Conservation (phyloP, 2,113 vertebrate genomes). For the Pagrus major region DNA sequence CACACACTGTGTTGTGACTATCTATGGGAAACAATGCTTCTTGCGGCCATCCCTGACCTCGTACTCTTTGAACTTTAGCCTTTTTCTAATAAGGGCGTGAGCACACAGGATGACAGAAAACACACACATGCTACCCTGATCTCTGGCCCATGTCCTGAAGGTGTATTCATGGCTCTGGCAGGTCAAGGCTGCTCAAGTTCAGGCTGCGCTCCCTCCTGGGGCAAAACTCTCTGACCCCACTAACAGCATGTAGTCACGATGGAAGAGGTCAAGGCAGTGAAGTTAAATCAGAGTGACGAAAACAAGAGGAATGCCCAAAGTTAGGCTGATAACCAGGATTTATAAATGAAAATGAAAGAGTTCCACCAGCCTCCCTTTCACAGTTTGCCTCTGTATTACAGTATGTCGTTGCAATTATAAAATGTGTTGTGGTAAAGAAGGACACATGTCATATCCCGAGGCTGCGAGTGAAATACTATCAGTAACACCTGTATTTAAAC, state of each 20-base stretch:
- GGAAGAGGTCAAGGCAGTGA: neutral
- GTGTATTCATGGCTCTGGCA: constrained; percentile 4
- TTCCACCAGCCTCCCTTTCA: neutral
- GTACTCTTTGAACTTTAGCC: constrained; percentile 1
- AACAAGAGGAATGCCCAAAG: neutral
- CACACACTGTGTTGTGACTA: constrained; percentile 6
- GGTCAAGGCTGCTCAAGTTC: constrained; percentile 45
- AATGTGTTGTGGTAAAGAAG: neutral
- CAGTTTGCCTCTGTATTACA: neutral
- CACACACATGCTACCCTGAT: constrained; percentile 3
- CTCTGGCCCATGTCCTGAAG: neutral
- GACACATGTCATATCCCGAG: constrained; percentile 7
- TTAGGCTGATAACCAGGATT: neutral
- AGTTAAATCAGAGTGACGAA: neutral
- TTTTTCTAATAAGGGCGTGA: constrained; percentile 26
- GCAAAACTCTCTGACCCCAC: constrained; percentile 13
- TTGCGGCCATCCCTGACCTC: constrained; percentile 20
- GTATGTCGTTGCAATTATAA: neutral
- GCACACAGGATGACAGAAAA: constrained; percentile 15
- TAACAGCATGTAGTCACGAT: neutral
- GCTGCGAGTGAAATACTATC: constrained; percentile 23
- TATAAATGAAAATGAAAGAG: neutral
- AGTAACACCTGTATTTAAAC: constrained; percentile 23
- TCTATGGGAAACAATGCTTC: constrained; percentile 16
- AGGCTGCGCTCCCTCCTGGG: constrained; percentile 8